phyloP scores from a whole-genome alignment of 2,797 vertebrate species.

The Salarias fasciatus region DNA sequence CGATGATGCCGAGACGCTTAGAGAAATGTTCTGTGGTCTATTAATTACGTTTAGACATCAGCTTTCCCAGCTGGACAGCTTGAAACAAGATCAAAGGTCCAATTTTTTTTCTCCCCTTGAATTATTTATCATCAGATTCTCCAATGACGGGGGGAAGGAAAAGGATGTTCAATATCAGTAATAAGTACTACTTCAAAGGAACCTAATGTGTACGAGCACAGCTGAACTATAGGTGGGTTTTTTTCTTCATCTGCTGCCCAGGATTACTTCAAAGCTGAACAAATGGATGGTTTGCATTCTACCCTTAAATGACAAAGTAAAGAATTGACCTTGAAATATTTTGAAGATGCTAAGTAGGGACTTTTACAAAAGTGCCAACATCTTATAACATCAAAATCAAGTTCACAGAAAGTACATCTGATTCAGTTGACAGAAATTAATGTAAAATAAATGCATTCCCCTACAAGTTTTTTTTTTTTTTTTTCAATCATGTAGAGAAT shows the following conservation, averaged over 20 bases:
- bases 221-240: slow-evolving; percentile 4
- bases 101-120: not conserved
- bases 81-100: slow-evolving; percentile 28
- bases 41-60: slow-evolving; percentile 13
- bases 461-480: no score
- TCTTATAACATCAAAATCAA: no score
- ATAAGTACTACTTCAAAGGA: slow-evolving; percentile 12
- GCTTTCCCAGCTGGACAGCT: not conserved
- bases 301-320: no score
- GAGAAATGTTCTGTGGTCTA: slow-evolving; percentile 9
- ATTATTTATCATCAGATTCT: slow-evolving; percentile 16
- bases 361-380: no score
- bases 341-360: no score
- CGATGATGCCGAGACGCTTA: not conserved
- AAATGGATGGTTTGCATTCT: slow-evolving; percentile 12
- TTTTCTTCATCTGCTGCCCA: not conserved
- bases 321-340: no score
- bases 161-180: slow-evolving; percentile 1
- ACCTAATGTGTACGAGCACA: slow-evolving; percentile 8
- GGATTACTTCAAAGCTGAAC: slow-evolving; percentile 3
- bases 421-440: no score
- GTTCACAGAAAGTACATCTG: no score
- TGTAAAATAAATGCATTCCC: no score
- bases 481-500: no score
- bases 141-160: not conserved